These are phyloP conservation scores for Peromyscus nudipes DNA, from an alignment of 2,797 vertebrate species.

Conservation along the genomic window DNA sequence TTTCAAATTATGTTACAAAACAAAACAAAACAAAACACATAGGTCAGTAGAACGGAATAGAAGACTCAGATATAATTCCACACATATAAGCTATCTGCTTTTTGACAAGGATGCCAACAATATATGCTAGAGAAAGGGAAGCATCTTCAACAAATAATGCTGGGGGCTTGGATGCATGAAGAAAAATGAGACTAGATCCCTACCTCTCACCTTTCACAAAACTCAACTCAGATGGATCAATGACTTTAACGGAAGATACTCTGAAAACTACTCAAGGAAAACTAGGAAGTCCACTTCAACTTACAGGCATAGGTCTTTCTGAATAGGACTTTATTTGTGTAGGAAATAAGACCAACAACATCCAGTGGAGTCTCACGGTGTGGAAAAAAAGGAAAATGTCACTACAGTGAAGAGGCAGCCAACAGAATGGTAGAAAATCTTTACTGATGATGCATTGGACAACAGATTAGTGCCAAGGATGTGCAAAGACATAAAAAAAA, in stretches of 20 bases:
- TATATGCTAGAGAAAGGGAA: not conserved
- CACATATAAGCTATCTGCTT: not conserved
- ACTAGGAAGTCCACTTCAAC: not conserved
- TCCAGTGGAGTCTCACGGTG: not conserved
- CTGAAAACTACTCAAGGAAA: not conserved
- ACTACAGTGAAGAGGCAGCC: not conserved
- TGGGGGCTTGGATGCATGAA: not conserved
- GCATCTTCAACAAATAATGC: not conserved
- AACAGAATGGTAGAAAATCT: not conserved
- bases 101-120: not conserved
- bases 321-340: no score
- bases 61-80: not conserved
- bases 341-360: not conserved
- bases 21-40: no score
- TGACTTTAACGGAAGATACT: not conserved
- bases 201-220: not conserved
- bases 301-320: not conserved
- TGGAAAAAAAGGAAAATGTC: not conserved
- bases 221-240: not conserved
- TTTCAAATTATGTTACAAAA: not conserved
- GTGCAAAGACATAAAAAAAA: not conserved
- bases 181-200: not conserved
- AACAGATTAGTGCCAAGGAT: not conserved
- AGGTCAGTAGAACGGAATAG: not conserved
- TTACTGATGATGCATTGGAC: not conserved